These are phyloP conservation scores for Taenioides sp. DNA, from an alignment of 2,797 vertebrate genomes.

Conservation along the genomic window DNA sequence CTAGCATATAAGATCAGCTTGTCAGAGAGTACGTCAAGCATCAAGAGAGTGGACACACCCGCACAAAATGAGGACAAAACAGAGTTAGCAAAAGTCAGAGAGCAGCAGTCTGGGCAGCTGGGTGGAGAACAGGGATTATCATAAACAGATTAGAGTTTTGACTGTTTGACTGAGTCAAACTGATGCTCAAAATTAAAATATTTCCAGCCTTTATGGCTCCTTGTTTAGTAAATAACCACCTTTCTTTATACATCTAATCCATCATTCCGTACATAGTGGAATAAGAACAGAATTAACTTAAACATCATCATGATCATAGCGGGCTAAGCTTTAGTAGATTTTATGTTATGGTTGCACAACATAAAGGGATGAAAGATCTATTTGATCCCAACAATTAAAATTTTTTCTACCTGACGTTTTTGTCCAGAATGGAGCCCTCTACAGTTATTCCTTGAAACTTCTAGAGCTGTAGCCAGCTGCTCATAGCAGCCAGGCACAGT, in stretches of 20 bases:
- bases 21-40: conserved; percentile 59
- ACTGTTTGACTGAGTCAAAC: conserved; percentile 16
- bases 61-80: conserved; percentile 5
- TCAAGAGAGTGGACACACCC: conserved; percentile 30
- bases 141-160: conserved; percentile 56
- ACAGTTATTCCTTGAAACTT: conserved; percentile 51
- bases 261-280: not conserved
- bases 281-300: not conserved
- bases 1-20: conserved; percentile 66
- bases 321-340: too few relatives aligned
- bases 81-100: conserved; percentile 42
- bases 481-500: conserved; percentile 50
- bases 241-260: not conserved
- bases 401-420: not conserved
- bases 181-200: conserved; percentile 46
- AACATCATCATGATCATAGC: not conserved
- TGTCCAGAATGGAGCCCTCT: not conserved
- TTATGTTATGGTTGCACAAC: too few relatives aligned
- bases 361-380: too few relatives aligned
- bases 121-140: conserved; percentile 20
- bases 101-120: conserved; percentile 42
- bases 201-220: conserved; percentile 26
- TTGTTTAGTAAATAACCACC: not conserved
- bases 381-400: too few relatives aligned
- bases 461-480: conserved; percentile 46